Percentiles rank a stretch among this genome's conserved stretches.
Evolutionary conservation across 2,888 invertebrate genomes (phyloP).

Genomic region (Lumbricus terrestris): DNA sequence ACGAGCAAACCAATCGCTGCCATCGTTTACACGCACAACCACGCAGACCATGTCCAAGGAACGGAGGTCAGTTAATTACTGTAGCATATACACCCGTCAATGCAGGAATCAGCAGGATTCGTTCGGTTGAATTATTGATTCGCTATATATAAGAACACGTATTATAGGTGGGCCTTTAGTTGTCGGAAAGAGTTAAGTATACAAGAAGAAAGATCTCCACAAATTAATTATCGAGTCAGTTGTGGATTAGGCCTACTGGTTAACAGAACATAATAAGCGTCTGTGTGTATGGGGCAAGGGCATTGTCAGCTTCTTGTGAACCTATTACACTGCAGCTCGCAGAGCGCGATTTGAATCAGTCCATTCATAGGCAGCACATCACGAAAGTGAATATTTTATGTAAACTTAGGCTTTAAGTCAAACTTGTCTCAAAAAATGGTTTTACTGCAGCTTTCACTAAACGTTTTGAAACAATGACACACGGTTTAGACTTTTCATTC

Average conservation of each 20-base stretch:
- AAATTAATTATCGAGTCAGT: too few relatives aligned
- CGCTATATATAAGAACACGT: not conserved
- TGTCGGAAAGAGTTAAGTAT: not conserved
- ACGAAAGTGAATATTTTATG: not conserved
- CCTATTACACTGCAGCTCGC: too few relatives aligned
- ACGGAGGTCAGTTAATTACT: constrained; percentile 39
- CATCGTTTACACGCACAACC: constrained; percentile 52
- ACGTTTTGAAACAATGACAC: not conserved
- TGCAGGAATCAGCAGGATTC: too few relatives aligned
- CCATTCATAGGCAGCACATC: not conserved
- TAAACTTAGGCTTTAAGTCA: not conserved
- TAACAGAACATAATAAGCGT: too few relatives aligned
- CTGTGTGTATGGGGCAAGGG: too few relatives aligned
- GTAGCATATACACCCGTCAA: too few relatives aligned
- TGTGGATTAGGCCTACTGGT: too few relatives aligned
- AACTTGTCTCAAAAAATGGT: not conserved
- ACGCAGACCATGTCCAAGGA: constrained; percentile 48
- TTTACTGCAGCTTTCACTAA: not conserved
- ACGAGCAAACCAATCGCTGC: constrained; percentile 47
- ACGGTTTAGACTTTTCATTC: not conserved
- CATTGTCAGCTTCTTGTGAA: too few relatives aligned
- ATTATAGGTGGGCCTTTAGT: not conserved
- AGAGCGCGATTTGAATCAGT: too few relatives aligned
- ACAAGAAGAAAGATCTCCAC: not conserved
- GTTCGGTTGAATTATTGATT: not conserved